These are phyloP conservation scores for Aphrophora alni DNA, from an alignment of 2,888 invertebrate genomes.

Conservation along the genomic window DNA sequence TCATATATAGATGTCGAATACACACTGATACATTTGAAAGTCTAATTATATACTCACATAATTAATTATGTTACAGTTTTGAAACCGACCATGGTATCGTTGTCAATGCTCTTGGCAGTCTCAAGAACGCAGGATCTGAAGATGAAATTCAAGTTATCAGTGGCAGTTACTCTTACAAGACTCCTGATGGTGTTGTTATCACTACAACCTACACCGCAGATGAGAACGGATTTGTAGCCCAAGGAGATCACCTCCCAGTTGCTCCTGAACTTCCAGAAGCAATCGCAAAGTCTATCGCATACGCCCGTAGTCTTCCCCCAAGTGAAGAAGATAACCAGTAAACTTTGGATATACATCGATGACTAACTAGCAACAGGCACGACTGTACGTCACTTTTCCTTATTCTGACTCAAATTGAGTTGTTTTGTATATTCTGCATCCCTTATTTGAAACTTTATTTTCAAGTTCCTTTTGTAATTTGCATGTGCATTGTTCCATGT, in stretches of 20 bases:
- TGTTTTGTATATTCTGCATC: neutral
- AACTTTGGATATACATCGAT: neutral
- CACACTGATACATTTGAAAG: too few relatives aligned
- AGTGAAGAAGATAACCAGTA: conserved; percentile 9
- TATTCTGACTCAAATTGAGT: neutral
- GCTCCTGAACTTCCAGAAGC: conserved; percentile 37
- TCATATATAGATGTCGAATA: too few relatives aligned
- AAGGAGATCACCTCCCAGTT: conserved; percentile 54
- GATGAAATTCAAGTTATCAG: conserved; percentile 47
- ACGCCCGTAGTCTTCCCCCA: conserved; percentile 31
- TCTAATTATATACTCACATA: too few relatives aligned
- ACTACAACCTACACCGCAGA: conserved; percentile 68
- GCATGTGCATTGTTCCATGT: neutral
- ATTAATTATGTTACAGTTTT: conserved; percentile 50
- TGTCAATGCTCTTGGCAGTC: conserved; percentile 59
- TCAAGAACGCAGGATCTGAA: conserved; percentile 52
- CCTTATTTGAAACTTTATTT: neutral
- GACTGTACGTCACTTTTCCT: neutral
- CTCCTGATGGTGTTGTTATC: conserved; percentile 55
- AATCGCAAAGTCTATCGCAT: conserved; percentile 39
- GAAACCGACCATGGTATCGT: conserved; percentile 65
- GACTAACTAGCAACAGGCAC: too few relatives aligned
- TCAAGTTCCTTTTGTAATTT: neutral
- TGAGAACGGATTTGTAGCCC: conserved; percentile 72
- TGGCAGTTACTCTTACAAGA: conserved; percentile 51